A percentile compares a stretch with the other conserved stretches of the same genome.
These are phyloP conservation scores for Operophtera brumata DNA, from an alignment of 2,888 invertebrate genomes.

Conservation along the genomic window DNA sequence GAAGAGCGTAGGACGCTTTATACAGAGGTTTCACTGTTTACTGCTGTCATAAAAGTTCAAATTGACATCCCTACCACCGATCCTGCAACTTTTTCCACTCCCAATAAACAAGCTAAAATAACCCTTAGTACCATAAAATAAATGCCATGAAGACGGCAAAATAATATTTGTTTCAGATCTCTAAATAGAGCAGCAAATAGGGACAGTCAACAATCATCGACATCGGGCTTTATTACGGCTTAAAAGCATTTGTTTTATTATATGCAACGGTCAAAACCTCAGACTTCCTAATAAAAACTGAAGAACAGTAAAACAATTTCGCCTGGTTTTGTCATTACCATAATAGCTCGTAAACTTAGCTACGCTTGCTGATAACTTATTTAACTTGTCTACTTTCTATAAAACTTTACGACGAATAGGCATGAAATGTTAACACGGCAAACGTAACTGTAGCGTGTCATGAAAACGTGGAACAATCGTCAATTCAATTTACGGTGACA, in stretches of 20 bases:
- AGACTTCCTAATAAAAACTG: constrained; percentile 30
- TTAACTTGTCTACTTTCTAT: constrained; percentile 40
- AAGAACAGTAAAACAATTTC: constrained; percentile 38
- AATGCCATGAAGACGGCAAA: neutral
- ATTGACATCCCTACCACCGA: constrained; percentile 36
- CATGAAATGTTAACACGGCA: constrained; percentile 39
- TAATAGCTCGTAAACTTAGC: constrained; percentile 40
- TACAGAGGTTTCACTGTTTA: constrained; percentile 33
- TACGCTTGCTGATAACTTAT: constrained; percentile 33
- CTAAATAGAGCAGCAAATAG: constrained; percentile 38
- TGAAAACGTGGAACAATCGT: constrained; percentile 42
- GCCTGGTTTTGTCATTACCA: constrained; percentile 33
- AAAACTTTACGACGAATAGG: constrained; percentile 38
- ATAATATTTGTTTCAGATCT: constrained; percentile 11
- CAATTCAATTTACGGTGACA: constrained; percentile 52
- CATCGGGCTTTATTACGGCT: constrained; percentile 29
- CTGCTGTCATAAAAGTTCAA: constrained; percentile 34
- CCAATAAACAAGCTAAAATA: constrained; percentile 15
- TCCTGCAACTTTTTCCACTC: constrained; percentile 15
- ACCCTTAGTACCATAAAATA: constrained; percentile 1
- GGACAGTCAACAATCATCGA: constrained; percentile 36
- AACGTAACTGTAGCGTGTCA: constrained; percentile 34
- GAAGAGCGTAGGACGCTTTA: constrained; percentile 25
- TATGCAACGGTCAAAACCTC: constrained; percentile 26
- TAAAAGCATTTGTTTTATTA: constrained; percentile 35